These are phyloP conservation scores for Sinopyrophorus schimmeli DNA, from an alignment of 2,888 invertebrate species.

Conservation along the genomic window DNA sequence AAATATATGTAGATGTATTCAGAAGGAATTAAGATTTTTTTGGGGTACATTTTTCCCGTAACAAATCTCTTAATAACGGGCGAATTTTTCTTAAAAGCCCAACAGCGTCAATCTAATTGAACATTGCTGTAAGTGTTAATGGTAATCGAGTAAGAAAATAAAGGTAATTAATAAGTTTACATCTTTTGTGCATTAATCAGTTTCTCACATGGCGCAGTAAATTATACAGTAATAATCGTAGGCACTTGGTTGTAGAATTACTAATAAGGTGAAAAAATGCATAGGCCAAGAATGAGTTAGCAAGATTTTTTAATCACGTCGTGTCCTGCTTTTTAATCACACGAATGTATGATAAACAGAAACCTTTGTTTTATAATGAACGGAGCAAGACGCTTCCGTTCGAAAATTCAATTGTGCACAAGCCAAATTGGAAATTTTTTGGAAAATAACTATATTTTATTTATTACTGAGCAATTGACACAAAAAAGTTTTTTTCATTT, in stretches of 20 bases:
- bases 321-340: slow-evolving; percentile 47
- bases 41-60: too few relatives aligned
- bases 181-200: slow-evolving; percentile 19
- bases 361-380: slow-evolving; percentile 22
- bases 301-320: slow-evolving; percentile 43
- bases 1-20: too few relatives aligned
- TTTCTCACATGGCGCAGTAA: slow-evolving; percentile 21
- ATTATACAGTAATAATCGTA: slow-evolving; percentile 14
- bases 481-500: too few relatives aligned
- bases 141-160: slow-evolving; percentile 2
- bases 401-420: slow-evolving; percentile 17
- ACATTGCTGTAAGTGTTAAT: slow-evolving; percentile 4
- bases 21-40: too few relatives aligned
- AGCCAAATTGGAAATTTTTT: too few relatives aligned
- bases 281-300: slow-evolving; percentile 46
- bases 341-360: slow-evolving; percentile 30
- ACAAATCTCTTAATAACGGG: too few relatives aligned
- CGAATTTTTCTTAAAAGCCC: neutral
- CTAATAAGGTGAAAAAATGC: slow-evolving; percentile 48
- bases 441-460: too few relatives aligned
- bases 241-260: slow-evolving; percentile 16
- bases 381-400: slow-evolving; percentile 28
- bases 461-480: too few relatives aligned
- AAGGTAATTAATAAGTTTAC: slow-evolving; percentile 23
- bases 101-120: slow-evolving; percentile 3